Conservation (phyloP, 2,113 vertebrate genomes). For the Scatophagus argus region DNA sequence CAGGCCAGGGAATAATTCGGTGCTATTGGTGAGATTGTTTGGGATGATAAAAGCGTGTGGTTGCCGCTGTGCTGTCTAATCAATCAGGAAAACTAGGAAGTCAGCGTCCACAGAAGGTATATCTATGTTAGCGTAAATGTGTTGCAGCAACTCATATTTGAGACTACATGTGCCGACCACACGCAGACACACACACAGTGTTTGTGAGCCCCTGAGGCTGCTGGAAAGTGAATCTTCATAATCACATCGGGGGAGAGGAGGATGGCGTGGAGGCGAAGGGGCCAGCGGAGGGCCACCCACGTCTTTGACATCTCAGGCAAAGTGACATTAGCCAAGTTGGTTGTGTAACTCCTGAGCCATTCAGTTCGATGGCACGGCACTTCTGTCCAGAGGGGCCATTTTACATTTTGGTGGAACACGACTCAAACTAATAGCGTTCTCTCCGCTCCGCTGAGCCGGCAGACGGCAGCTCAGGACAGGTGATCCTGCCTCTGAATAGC, state of each 20-base stretch:
- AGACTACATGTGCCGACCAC: slow-evolving; percentile 25
- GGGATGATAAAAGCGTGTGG: neutral
- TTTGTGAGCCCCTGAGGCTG: slow-evolving; percentile 28
- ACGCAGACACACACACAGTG: slow-evolving; percentile 2
- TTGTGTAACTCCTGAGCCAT: slow-evolving; percentile 62
- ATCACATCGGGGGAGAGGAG: slow-evolving; percentile 47
- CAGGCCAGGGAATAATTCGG: neutral
- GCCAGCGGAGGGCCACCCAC: slow-evolving; percentile 35
- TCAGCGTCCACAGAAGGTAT: neutral
- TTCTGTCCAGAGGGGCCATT: slow-evolving; percentile 63
- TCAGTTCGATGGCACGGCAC: slow-evolving; percentile 18
- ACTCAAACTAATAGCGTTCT: slow-evolving; percentile 21
- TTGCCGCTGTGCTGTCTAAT: too few relatives aligned
- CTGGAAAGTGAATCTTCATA: slow-evolving; percentile 57
- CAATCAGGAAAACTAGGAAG: neutral
- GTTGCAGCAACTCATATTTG: slow-evolving; percentile 13
- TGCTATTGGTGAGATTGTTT: neutral
- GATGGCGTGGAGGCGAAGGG: neutral
- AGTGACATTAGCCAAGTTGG: slow-evolving; percentile 61
- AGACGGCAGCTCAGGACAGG: slow-evolving; percentile 40
- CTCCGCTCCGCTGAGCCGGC: slow-evolving; percentile 33
- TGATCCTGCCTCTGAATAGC: slow-evolving; percentile 16
- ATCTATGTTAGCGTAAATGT: slow-evolving; percentile 23
- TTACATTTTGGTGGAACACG: slow-evolving; percentile 56
- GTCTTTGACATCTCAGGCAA: slow-evolving; percentile 65